A percentile compares a stretch with the other conserved stretches of the same genome.
These are phyloP conservation scores for Damaliscus lunatus DNA, from an alignment of 2,113 vertebrate genomes.

Conservation along the genomic window DNA sequence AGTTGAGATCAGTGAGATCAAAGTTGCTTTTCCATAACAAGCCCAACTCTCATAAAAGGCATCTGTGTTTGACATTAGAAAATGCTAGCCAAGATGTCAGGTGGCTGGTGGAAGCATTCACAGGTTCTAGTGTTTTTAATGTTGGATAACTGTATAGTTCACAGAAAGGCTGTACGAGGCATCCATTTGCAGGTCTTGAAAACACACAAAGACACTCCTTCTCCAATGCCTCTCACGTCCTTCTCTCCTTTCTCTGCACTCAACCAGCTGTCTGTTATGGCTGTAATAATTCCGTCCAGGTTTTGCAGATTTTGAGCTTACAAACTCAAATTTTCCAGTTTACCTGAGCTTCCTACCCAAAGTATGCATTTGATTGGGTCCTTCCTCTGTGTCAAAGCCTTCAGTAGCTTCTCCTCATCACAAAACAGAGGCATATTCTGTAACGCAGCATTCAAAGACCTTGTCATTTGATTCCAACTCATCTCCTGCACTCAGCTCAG, in stretches of 20 bases:
- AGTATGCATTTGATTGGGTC: background rate
- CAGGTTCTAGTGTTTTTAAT: background rate
- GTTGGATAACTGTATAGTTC: background rate
- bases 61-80: background rate
- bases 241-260: background rate
- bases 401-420: background rate
- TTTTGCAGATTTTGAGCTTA: background rate
- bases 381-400: background rate
- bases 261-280: background rate
- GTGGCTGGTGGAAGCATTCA: background rate
- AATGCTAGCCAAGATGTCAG: background rate
- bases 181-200: background rate
- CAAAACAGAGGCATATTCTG: background rate
- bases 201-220: background rate
- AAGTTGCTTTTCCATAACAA: background rate
- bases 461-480: background rate
- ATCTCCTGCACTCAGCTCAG: background rate
- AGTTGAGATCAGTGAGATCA: background rate
- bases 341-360: background rate
- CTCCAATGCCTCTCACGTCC: background rate
- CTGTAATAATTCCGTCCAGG: background rate
- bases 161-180: accelerated
- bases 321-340: background rate
- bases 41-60: background rate
- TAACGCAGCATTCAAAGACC: background rate